Percentiles rank a stretch among this genome's conserved stretches.
Conservation (phyloP, 2,888 invertebrate species). For the Polyommatus iphigenia region DNA sequence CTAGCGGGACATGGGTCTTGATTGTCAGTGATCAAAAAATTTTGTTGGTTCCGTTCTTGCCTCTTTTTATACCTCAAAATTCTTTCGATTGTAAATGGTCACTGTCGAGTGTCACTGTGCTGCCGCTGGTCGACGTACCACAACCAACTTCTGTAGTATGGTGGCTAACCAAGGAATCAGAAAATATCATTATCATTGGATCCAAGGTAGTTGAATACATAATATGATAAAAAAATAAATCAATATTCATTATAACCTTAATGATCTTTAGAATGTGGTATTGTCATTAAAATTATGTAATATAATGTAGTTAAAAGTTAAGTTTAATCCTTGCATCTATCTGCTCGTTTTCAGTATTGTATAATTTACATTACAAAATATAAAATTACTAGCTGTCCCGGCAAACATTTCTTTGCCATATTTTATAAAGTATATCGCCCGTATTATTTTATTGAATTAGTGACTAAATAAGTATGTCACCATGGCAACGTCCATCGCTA, state of each 20-base stretch:
- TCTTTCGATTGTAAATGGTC: constrained; percentile 75
- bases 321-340: too few relatives aligned
- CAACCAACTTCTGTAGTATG: constrained; percentile 84
- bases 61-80: constrained; percentile 67
- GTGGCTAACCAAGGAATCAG: constrained; percentile 88
- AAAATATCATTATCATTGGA: constrained; percentile 86
- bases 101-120: constrained; percentile 69
- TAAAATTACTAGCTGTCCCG: too few relatives aligned
- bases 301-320: too few relatives aligned
- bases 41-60: constrained; percentile 73
- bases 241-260: background rate
- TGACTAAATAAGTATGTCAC: too few relatives aligned
- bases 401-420: too few relatives aligned
- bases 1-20: constrained; percentile 88
- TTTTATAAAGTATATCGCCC: too few relatives aligned
- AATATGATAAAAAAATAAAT: background rate
- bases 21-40: constrained; percentile 79
- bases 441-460: too few relatives aligned
- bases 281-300: background rate
- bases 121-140: constrained; percentile 60
- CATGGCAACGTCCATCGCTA: too few relatives aligned
- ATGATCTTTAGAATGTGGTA: background rate
- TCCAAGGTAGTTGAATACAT: constrained; percentile 72
- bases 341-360: too few relatives aligned
- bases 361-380: too few relatives aligned